Conservation (phyloP, 2,888 invertebrate genomes). For the Lasioglossum vierecki region DNA sequence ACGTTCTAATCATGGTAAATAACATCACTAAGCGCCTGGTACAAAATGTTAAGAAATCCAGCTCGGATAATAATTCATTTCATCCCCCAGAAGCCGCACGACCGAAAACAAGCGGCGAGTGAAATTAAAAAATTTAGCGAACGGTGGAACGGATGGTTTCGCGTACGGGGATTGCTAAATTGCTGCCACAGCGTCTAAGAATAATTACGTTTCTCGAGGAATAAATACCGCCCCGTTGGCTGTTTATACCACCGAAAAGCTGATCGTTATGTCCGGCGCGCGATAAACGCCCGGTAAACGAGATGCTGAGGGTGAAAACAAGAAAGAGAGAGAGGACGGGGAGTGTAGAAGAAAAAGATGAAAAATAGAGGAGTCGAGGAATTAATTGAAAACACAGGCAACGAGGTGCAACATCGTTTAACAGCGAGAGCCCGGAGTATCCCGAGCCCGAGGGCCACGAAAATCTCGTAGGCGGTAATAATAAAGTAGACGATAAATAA, state of each 20-base stretch:
- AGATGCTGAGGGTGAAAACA: not conserved
- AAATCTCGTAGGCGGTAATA: conserved; percentile 73
- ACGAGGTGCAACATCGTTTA: conserved; percentile 63
- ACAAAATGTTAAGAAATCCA: not conserved
- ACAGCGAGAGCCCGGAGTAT: conserved; percentile 41
- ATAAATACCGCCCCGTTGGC: conserved; percentile 27
- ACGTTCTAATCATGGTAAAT: not conserved
- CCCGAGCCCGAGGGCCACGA: conserved; percentile 47
- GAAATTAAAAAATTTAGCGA: not conserved
- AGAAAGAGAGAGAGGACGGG: not conserved
- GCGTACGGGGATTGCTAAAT: not conserved
- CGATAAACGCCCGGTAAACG: conserved; percentile 33
- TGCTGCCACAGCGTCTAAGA: conserved; percentile 5
- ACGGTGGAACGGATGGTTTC: not conserved
- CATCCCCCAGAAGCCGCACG: not conserved
- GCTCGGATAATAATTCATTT: not conserved
- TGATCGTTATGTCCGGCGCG: conserved; percentile 19
- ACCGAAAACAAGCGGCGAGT: not conserved
- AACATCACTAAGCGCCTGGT: not conserved
- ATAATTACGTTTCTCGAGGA: conserved; percentile 28
- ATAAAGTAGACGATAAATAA: conserved; percentile 81
- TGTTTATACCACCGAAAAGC: conserved; percentile 32
- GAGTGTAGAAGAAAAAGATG: not conserved
- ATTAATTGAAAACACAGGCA: conserved; percentile 62
- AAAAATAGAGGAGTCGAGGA: conserved; percentile 22